A percentile compares a stretch with the other conserved stretches of the same genome.
Conservation (phyloP, 2,888 invertebrate species). For the Thecocarcelia acutangulata region DNA sequence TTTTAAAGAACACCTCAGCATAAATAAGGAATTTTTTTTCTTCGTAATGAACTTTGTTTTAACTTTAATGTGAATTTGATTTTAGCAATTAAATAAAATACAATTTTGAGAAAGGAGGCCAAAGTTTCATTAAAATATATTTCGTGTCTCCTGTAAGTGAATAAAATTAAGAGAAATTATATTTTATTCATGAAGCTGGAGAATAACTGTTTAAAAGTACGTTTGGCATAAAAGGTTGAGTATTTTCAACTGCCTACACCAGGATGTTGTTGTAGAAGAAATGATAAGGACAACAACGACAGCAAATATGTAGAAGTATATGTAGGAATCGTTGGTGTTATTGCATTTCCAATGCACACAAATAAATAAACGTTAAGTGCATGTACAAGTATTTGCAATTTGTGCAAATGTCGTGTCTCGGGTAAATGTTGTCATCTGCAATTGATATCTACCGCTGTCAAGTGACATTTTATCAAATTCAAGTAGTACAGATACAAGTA, state of each 20-base stretch:
- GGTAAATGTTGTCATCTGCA: slow-evolving; percentile 58
- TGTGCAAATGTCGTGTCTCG: slow-evolving; percentile 63
- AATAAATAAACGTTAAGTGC: slow-evolving; percentile 2
- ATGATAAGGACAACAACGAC: not conserved
- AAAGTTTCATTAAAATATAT: slow-evolving; percentile 21
- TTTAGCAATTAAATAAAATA: not conserved
- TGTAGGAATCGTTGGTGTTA: slow-evolving; percentile 8
- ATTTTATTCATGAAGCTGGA: slow-evolving; percentile 4
- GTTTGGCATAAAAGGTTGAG: slow-evolving; percentile 9
- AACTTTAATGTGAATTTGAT: slow-evolving; percentile 2
- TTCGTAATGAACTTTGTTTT: not conserved
- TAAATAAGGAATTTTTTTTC: not conserved
- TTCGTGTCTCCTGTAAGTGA: slow-evolving; percentile 7
- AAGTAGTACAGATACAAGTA: slow-evolving; percentile 61
- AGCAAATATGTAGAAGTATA: not conserved
- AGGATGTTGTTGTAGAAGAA: not conserved
- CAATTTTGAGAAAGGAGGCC: not conserved
- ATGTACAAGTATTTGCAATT: slow-evolving; percentile 55
- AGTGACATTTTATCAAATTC: slow-evolving; percentile 67
- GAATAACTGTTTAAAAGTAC: slow-evolving; percentile 21
- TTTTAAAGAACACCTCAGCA: not conserved
- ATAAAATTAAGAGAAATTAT: slow-evolving; percentile 32
- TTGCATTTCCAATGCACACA: slow-evolving; percentile 6
- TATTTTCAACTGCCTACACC: slow-evolving; percentile 47
- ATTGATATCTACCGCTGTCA: slow-evolving; percentile 65